These are phyloP conservation scores for Vespertilio murinus DNA, from an alignment of 2,797 vertebrate genomes.

Conservation along the genomic window DNA sequence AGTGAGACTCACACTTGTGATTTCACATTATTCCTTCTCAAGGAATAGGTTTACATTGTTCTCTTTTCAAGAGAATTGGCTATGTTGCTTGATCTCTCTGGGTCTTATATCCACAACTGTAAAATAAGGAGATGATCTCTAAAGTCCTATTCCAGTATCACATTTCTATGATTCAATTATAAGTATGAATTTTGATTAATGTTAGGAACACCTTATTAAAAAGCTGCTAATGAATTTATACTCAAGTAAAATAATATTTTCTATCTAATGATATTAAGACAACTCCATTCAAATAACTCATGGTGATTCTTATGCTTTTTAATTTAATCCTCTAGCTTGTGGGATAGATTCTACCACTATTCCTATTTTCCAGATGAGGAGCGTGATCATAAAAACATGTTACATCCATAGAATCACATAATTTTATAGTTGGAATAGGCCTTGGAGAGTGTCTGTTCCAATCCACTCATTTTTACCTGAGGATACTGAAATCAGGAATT, in stretches of 20 bases:
- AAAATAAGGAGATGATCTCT: not conserved
- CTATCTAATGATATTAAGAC: not conserved
- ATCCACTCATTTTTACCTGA: not conserved
- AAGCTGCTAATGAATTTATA: not conserved
- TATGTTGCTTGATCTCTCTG: not conserved
- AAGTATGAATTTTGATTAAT: not conserved
- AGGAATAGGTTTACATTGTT: not conserved
- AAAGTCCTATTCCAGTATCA: not conserved
- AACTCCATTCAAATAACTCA: not conserved
- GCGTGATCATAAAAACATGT: not conserved
- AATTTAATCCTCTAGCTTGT: not conserved
- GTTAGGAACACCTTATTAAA: not conserved
- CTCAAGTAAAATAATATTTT: slow-evolving; percentile 3
- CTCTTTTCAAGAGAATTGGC: not conserved
- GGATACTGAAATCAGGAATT: not conserved
- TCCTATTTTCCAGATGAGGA: not conserved
- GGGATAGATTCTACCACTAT: not conserved
- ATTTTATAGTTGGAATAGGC: not conserved
- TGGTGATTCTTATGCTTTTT: not conserved
- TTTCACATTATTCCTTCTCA: not conserved
- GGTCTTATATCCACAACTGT: not conserved
- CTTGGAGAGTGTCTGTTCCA: not conserved
- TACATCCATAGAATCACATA: not conserved
- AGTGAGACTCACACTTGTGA: not conserved
- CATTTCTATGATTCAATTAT: not conserved